Evolutionary conservation across 2,113 vertebrate genomes (phyloP), one percentile per base, ranked within the genome.

Genomic region (Marmota flaviventris): DNA sequence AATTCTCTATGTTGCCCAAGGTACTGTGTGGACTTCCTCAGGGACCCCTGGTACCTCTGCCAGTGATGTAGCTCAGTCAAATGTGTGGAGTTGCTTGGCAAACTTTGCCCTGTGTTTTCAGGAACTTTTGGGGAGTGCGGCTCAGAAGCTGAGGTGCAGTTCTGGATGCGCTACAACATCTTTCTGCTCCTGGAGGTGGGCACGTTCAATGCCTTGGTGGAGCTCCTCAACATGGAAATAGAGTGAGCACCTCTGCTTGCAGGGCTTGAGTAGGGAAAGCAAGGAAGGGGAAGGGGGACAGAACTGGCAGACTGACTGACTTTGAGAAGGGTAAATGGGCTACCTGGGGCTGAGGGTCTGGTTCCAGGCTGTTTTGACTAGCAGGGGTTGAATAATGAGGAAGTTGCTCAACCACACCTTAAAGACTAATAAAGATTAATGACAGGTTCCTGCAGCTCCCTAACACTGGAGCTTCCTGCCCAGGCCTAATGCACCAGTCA

Each of bases 211-310:
- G 99, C 99, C 61, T 96, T 99, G 97, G 99, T 99, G 98, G 99
- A 99, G 97, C 99, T 99, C 94, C 99, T 99, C 82, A 99, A 99
- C 99, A 99, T 99, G 99, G 99, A 99, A 97, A 99, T 99, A 0
- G 99, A 99, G 99, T 99, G 98, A 98, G 99, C 98, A 82, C 39
- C 75, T 51, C 0, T 94, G 67, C 39, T 58, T 85, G 27, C 48
- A 24, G 27, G 4, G 0, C 56, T 27, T 18, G 42, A 84, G 70
- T 5, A 53, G 69, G 2, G 51, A 32, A 83, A 27, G 37, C 29
- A 70, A 32, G 42, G 70, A 2, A 17, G 53, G 75, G 70, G 48
- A 9, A 18, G 17, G 13, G n/a, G 32, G 17, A 6, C 24, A 24
- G 39, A 89, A 42, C 20, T 82, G 63, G 4, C 1, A 84, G 65